Conservation (phyloP, 2,113 vertebrate species). For the Rhea americana region DNA sequence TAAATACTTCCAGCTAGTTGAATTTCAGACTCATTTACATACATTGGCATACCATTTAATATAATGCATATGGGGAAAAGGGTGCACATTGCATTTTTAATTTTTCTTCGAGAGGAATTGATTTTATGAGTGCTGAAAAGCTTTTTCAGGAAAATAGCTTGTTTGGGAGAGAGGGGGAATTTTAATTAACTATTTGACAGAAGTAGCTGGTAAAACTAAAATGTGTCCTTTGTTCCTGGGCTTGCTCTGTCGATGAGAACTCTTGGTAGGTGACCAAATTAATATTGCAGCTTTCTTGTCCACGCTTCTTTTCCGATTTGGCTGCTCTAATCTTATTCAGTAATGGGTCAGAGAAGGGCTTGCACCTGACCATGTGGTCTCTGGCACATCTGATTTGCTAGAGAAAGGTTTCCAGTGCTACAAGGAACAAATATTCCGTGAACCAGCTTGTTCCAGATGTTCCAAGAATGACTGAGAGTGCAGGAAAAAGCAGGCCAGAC, state of each 20-base stretch:
- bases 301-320: not conserved
- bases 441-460: not conserved
- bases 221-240: not conserved
- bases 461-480: not conserved
- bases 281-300: not conserved
- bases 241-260: not conserved
- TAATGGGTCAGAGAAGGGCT: not conserved
- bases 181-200: not conserved
- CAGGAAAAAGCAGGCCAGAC: not conserved
- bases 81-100: not conserved
- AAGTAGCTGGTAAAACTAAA: not conserved
- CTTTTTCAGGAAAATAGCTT: not conserved
- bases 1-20: conserved; percentile 43
- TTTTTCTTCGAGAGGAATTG: not conserved
- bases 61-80: not conserved
- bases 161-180: not conserved
- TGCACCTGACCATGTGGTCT: not conserved
- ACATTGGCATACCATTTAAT: conserved; percentile 57
- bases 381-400: not conserved
- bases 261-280: not conserved
- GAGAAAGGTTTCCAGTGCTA: not conserved
- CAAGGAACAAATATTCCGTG: not conserved
- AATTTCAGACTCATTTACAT: conserved; percentile 67
- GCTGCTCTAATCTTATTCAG: not conserved
- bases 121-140: not conserved